Conservation (phyloP, 2,888 invertebrate genomes). For the Drosophila sordidapex region DNA sequence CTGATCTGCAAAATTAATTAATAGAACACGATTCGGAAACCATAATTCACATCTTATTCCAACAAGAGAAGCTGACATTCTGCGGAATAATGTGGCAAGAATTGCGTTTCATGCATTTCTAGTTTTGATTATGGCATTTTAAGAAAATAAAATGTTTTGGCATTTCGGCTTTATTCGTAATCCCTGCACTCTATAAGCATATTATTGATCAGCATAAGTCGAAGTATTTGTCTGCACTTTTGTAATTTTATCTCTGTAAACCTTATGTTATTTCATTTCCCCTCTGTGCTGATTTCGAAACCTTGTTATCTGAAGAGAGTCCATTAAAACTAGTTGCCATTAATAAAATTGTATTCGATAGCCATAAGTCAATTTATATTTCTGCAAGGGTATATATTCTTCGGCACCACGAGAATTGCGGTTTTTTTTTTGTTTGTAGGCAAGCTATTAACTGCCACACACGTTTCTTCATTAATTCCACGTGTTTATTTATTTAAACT, state of each 20-base stretch:
- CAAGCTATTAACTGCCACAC: slow-evolving; percentile 57
- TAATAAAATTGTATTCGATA: neutral
- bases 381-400: neutral
- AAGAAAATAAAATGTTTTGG: neutral
- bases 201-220: neutral
- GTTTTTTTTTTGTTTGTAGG: slow-evolving; percentile 21
- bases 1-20: slow-evolving; percentile 4
- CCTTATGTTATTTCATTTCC: neutral
- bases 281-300: neutral
- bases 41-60: neutral
- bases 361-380: neutral
- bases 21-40: neutral
- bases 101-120: neutral
- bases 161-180: neutral
- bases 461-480: slow-evolving; percentile 76
- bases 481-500: slow-evolving; percentile 78
- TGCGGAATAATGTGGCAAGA: neutral
- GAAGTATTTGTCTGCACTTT: neutral
- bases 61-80: neutral
- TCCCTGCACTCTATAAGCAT: neutral
- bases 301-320: neutral
- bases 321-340: neutral
- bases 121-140: neutral
- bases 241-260: neutral
- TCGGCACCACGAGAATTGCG: slow-evolving; percentile 9